A percentile compares a stretch with the other conserved stretches of the same genome.
Evolutionary conservation across 2,888 invertebrate species (phyloP).

Genomic region (Microctonus hyperodae): DNA sequence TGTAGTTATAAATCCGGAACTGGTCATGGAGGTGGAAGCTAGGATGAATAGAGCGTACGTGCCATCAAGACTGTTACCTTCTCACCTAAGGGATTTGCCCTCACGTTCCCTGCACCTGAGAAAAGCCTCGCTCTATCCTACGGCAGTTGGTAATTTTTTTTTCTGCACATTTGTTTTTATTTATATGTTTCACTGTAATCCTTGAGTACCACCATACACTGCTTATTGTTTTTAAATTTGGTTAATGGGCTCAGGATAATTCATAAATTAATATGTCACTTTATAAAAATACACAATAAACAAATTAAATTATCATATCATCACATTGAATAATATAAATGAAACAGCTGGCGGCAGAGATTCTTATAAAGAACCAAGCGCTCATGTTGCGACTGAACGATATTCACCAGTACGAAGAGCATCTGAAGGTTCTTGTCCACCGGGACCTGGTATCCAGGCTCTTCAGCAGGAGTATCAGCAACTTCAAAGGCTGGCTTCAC

Average conservation of each 20-base stretch:
- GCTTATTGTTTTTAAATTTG: conserved; percentile 15
- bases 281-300: not conserved
- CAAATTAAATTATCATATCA: no score
- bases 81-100: conserved; percentile 56
- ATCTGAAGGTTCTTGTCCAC: conserved; percentile 77
- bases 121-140: conserved; percentile 61
- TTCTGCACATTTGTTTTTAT: conserved; percentile 30
- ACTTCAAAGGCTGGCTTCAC: conserved; percentile 69
- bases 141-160: conserved; percentile 59
- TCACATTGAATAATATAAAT: not conserved
- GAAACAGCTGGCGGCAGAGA: conserved; percentile 64
- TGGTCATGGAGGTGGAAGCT: conserved; percentile 88
- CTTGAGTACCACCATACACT: conserved; percentile 8
- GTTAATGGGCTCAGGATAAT: conserved; percentile 18
- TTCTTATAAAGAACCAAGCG: conserved; percentile 68
- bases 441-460: conserved; percentile 68
- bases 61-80: conserved; percentile 73
- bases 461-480: conserved; percentile 83
- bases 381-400: conserved; percentile 69
- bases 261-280: conserved; percentile 16
- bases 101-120: conserved; percentile 58
- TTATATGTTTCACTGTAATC: conserved; percentile 14
- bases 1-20: conserved; percentile 86
- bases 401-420: conserved; percentile 92
- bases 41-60: conserved; percentile 77